Evolutionary conservation across 2,888 invertebrate species (phyloP).

Genomic region (Nebria brevicollis): DNA sequence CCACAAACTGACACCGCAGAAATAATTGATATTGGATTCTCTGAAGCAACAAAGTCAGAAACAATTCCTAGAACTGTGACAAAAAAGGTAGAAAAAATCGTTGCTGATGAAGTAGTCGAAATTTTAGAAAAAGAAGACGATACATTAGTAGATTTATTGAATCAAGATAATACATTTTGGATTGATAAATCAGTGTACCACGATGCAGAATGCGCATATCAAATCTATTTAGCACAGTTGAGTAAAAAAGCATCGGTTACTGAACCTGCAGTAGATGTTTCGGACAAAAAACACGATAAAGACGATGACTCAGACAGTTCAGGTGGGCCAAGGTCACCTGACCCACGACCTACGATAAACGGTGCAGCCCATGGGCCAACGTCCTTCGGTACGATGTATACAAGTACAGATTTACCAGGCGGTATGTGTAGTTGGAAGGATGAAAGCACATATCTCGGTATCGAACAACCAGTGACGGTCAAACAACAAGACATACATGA

Average conservation of each 20-base stretch:
- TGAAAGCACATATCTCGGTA: constrained; percentile 79
- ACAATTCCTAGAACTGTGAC: constrained; percentile 5
- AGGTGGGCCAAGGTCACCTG: constrained; percentile 64
- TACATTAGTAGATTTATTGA: constrained; percentile 55
- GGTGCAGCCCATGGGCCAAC: constrained; percentile 46
- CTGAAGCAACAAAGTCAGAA: constrained; percentile 9
- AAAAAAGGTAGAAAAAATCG: constrained; percentile 45
- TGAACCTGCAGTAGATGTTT: constrained; percentile 50
- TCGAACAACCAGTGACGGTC: constrained; percentile 60
- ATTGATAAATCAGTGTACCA: constrained; percentile 70
- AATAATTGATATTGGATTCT: background rate
- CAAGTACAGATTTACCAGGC: constrained; percentile 79
- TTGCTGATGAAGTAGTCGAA: constrained; percentile 15
- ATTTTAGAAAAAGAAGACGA: constrained; percentile 50
- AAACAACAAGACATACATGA: constrained; percentile 15
- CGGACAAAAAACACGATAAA: constrained; percentile 64
- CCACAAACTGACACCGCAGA: constrained; percentile 21
- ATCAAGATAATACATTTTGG: constrained; percentile 69
- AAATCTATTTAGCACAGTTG: constrained; percentile 66
- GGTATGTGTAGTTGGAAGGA: constrained; percentile 85
- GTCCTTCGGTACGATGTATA: constrained; percentile 69
- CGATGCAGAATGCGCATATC: constrained; percentile 74
- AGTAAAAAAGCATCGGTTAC: constrained; percentile 57
- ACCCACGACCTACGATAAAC: constrained; percentile 49
- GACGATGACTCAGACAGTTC: constrained; percentile 72